Evolutionary conservation across 2,888 invertebrate species (phyloP), one percentile per base, ranked within the genome.

Genomic region (Lepidonotus clava): DNA sequence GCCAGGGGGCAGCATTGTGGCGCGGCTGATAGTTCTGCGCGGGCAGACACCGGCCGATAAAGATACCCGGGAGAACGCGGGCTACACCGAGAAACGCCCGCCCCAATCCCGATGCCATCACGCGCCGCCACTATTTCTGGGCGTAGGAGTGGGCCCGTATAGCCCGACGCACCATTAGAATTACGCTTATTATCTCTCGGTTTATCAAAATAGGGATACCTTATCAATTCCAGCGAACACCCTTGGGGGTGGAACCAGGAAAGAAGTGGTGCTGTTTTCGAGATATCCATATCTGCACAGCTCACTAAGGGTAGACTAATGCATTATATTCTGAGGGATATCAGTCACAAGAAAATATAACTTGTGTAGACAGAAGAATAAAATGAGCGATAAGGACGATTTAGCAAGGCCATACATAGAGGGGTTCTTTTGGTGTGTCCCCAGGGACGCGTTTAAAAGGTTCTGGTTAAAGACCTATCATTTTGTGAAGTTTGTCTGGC

Each of bases 1-100:
- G 51, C 46, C 80, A 80, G 80, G 80, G 80, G 80, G 51, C 80
- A 80, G 80, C 80, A 80, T 80, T 80, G 80, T 80, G 41, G 46
- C 40, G 46, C 21, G 51, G 80, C 51, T 46, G 80, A 80, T 80
- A 80, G 80, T 80, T 80, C 80, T 80, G 80, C 41, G 34, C 80
- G 14, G 80, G 46, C 80, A 46, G 80, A 28, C 80, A 11, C 34
- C 46, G 46, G 21, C 80, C 32, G 80, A 80, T 80, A 80, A 80
- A 80, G 80, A 34, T 8, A 21, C 80, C 80, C 51, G 18, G 80
- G 80, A 80, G 80, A 4, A 5, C 5, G 46, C 4, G 80, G 14
- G 24, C 28, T 51, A 28, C 46, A 32, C 28, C 41, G 80, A 28
- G 51, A 51, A 80, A 80, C 46, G 46, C 80, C 80, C 28, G 14